Base-by-base conservation (phyloP, 2,888 invertebrate genomes). In the Uropetala carovei region DNA sequence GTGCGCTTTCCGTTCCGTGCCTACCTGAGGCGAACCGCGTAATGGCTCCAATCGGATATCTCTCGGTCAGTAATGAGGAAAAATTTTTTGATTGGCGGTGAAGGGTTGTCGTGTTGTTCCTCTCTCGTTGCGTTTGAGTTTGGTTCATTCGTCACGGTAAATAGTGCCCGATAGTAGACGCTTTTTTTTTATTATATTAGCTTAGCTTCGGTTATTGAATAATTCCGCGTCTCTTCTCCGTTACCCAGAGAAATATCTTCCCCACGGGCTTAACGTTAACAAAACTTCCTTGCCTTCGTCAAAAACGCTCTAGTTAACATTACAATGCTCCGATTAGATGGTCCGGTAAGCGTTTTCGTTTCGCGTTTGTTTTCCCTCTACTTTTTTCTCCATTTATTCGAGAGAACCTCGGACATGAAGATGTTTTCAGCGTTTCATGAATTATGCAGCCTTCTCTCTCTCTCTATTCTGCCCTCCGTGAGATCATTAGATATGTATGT, bases 321-420 rank as follows among this genome's bases (percentile, higher is more conserved):
- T 64, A 89, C 89, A 89, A 89, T 89, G 89, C 89, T 64, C 64
- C 64, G 89, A 89, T 89, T 89, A 89, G 89, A 89, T 60, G 86
- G 86, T 86, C 89, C 89, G 89, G 89, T 89, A 89, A 89, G 60
- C 89, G 89, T 64, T 89, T 89, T 59, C 64, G 89, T 89, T 89
- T 64, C 60, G 64, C 64, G 68, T 68, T 68, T 68, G 68, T 68
- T 68, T 68, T 68, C 22, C 68, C n/a, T 16, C 16, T 16, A 0
- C 27, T 16, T 75, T 89, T 89, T 64, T 43, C 60, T 68, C 64
- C 30, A 22, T 89, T 30, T 43, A 89, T 43, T 18, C n/a, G 89
- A 43, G 83, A 83, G 89, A 89, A 89, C 89, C 89, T 89, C 89
- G 89, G 89, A 68, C 89, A 89, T 89, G 89, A 64, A 89, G 89